Base-by-base conservation (phyloP, 92 coral and sea anemone genomes). In the Umimayanthus kanabou region DNA sequence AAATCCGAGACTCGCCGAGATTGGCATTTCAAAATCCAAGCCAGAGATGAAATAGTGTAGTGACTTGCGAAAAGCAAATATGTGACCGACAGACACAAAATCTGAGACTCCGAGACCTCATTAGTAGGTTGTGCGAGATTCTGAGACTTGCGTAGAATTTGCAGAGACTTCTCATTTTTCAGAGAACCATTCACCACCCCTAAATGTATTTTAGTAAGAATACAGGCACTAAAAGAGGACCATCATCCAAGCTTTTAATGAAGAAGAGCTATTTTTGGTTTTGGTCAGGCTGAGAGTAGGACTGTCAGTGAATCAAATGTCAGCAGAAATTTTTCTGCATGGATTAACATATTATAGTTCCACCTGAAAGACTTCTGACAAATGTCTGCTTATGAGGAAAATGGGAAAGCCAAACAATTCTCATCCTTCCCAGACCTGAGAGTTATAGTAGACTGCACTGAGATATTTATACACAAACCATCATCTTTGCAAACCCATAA, bases 401-500 rank as follows among this genome's bases (percentile, higher is more conserved):
- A 65, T 80, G 93, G 88, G 8, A 90, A 90, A 73, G 88, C 93
- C 47, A 58, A 75, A 69, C 90, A 90, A 84, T 90, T 87, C 81
- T 80, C 90, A 77, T 50, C 58, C 22, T 89, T 91, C 53, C 92
- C 94, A 6, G 81, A 76, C 71, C 58, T 89, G 39, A 85, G 79
- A 78, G 90, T 92, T 42, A 89, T 92, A 39, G 82, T 92, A 18
- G 94, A 91, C 76, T 91, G 93, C 64, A 88, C 93, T 69, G 93
- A 82, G 53, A 91, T 91, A 13, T 91, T 91, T 66, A 82, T 89
- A 25, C 87, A 91, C 89, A 91, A 91, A 85, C 90, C 93, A 39
- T 88, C 92, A 9, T 89, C 93, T 15, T 70, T 91, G 86, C 61
- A 91, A 77, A 91, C 93, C 71, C 74, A 85, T 81, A 91, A 88